Conservation (phyloP, 2,113 vertebrate genomes). For the Leptobrachium leishanense region DNA sequence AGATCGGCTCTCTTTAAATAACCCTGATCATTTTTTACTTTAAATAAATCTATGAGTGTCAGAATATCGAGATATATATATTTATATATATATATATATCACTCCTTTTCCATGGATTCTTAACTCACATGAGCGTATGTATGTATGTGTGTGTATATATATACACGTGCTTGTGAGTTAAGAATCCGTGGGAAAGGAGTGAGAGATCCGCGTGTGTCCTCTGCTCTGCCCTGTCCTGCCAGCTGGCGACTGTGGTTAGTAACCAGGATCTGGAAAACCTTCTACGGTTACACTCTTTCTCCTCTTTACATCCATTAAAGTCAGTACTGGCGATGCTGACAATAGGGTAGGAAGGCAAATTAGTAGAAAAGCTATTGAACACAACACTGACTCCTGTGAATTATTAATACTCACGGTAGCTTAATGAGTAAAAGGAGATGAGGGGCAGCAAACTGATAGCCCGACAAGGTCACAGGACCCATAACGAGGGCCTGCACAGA, state of each 20-base stretch:
- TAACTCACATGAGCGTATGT: not conserved
- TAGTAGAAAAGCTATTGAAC: slow-evolving; percentile 56
- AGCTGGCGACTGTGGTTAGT: slow-evolving; percentile 51
- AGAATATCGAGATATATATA: no score
- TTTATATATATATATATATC: no score
- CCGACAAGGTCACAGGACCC: slow-evolving; percentile 45
- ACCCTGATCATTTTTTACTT: no score
- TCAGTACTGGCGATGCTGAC: slow-evolving; percentile 47
- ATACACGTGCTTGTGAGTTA: not conserved
- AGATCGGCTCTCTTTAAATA: no score
- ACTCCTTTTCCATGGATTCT: no score
- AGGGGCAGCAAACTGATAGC: slow-evolving; percentile 48
- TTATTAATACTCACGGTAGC: slow-evolving; percentile 51
- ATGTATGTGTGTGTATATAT: not conserved
- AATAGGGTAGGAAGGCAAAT: slow-evolving; percentile 57
- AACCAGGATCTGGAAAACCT: slow-evolving; percentile 43
- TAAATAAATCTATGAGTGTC: no score
- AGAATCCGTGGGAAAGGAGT: slow-evolving; percentile 7
- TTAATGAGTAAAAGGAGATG: slow-evolving; percentile 53
- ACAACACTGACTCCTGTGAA: slow-evolving; percentile 52
- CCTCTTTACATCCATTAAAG: slow-evolving; percentile 60
- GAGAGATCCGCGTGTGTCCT: slow-evolving; percentile 15
- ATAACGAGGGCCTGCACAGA: slow-evolving; percentile 32
- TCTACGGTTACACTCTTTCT: slow-evolving; percentile 53
- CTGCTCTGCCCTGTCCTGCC: slow-evolving; percentile 32